Conservation (phyloP, 2,113 vertebrate species). For the Trinectes maculatus region DNA sequence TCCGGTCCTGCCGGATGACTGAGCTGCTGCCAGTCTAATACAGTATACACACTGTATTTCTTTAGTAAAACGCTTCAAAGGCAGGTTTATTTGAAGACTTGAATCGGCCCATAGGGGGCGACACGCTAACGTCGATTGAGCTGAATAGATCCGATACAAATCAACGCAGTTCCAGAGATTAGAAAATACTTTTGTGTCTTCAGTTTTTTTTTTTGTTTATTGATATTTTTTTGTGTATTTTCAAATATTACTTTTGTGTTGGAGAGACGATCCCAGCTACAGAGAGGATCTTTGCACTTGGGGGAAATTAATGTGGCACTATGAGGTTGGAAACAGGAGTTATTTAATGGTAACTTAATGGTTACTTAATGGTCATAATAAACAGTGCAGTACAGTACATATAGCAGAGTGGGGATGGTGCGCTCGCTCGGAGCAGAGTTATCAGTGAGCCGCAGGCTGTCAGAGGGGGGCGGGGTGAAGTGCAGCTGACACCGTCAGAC, state of each 20-base stretch:
- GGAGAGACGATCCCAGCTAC: not conserved
- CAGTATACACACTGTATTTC: too few relatives aligned
- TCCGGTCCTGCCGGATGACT: not conserved
- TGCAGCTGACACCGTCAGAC: conserved; percentile 44
- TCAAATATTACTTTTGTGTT: not conserved
- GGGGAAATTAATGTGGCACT: too few relatives aligned
- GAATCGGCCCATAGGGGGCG: conserved; percentile 69
- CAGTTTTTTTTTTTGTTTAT: not conserved
- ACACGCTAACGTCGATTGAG: conserved; percentile 35
- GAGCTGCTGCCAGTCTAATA: not conserved
- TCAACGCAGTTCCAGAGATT: not conserved
- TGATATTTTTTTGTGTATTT: not conserved
- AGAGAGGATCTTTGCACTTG: too few relatives aligned
- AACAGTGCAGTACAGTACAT: too few relatives aligned
- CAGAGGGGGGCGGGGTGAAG: conserved; percentile 48
- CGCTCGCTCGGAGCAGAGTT: too few relatives aligned
- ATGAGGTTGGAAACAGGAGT: too few relatives aligned
- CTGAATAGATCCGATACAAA: not conserved
- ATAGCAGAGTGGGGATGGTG: too few relatives aligned
- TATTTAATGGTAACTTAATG: too few relatives aligned
- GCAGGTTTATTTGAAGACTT: conserved; percentile 2
- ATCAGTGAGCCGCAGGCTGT: conserved; percentile 14
- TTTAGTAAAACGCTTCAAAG: too few relatives aligned
- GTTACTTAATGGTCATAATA: too few relatives aligned
- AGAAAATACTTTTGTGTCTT: not conserved